Evolutionary conservation across 2,113 vertebrate species (phyloP), one percentile per base, ranked within the genome.

Genomic region (Felis chaus): DNA sequence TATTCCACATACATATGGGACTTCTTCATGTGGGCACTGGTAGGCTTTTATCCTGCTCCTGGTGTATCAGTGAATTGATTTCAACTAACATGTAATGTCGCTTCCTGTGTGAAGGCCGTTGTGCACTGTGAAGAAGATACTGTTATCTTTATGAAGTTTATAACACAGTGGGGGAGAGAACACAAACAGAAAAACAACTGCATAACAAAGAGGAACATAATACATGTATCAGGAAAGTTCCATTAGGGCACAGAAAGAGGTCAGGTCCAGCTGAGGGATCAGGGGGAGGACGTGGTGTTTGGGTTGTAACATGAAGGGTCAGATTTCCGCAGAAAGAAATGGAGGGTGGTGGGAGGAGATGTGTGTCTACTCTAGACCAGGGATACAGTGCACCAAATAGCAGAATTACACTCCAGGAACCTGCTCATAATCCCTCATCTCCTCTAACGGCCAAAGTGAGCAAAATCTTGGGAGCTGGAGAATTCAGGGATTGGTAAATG

Each of bases 81-180:
- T 78, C 79, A 92, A n/a, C 29, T 80, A 73, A 87, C n/a, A 65
- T 45, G 29, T 39, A 23, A 11, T 89, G n/a, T 41, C 61, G 16
- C 33, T 9, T 48, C 5, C 76, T 66, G 45, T 39, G 63, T 19
- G 57, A 96, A 88, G 66, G 4, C n/a, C n/a, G 39, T 55, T 82
- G 18, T 31, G 16, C 21, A 65, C 9, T 48, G 10, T 57, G 53
- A 94, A 82, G 23, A 87, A 66, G 39, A 61, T 6, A 53, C n/a
- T 89, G 31, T 89, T 94, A n/a, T 91, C n/a, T 69, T 74, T 55
- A 87, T 53, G 7, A 87, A 61, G 63, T 66, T 87, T 95, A 50
- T 83, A 89, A 73, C 36, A 23, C 45, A 61, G 33, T 39, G 36
- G 61, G 23, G 29, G 11, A 50, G 55, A 73, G 19, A 91, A 53